Conservation (phyloP, 2,113 vertebrate genomes). For the Psammodynastes pulverulentus region DNA sequence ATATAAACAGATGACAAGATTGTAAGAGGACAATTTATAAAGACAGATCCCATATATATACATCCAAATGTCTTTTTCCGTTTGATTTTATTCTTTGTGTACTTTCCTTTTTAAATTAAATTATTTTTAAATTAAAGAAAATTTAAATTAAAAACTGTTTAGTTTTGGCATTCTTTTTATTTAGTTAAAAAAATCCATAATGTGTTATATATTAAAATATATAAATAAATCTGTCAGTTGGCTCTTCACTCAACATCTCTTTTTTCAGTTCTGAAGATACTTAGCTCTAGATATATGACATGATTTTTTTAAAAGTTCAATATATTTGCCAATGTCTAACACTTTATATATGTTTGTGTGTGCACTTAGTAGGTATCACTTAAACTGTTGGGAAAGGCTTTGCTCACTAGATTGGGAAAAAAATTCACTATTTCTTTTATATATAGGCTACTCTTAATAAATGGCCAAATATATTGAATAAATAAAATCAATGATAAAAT, state of each 20-base stretch:
- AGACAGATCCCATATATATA: background rate
- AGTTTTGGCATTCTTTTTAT: background rate
- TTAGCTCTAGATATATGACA: background rate
- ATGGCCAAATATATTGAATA: background rate
- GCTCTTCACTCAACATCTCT: background rate
- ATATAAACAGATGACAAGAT: background rate
- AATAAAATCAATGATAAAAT: background rate
- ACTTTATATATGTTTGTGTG: background rate
- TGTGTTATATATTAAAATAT: background rate
- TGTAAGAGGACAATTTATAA: background rate
- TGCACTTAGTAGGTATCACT: background rate
- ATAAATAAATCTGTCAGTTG: background rate
- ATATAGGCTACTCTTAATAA: background rate
- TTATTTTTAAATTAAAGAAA: too few relatives aligned
- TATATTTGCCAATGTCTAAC: background rate
- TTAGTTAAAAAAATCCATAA: background rate
- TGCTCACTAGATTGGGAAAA: background rate
- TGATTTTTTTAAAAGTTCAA: background rate
- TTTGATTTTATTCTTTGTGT: too few relatives aligned
- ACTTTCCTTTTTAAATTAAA: too few relatives aligned
- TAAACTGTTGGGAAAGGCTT: background rate
- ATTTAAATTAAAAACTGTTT: too few relatives aligned
- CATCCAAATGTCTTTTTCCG: background rate
- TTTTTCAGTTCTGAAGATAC: background rate
- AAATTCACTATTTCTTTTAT: background rate